phyloP scores from a whole-genome alignment of 2,113 vertebrate genomes.

The Agapornis roseicollis region DNA sequence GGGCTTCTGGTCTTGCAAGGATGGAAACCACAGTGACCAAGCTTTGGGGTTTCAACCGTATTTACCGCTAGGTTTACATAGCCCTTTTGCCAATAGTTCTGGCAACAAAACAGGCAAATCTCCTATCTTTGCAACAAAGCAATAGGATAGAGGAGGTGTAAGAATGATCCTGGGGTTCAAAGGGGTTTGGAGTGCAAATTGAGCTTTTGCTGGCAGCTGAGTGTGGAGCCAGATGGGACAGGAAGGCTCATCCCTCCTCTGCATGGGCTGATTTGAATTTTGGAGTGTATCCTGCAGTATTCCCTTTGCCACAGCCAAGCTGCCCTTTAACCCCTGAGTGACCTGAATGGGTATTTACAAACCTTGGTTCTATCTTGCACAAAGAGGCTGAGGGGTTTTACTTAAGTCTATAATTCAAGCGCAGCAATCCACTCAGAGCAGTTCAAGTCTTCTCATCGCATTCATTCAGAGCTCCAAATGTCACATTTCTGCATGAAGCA shows the following conservation, averaged over 20 bases:
- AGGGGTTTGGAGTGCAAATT: neutral
- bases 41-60: neutral
- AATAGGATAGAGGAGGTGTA: neutral
- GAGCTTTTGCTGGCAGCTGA: neutral
- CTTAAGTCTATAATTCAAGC: neutral
- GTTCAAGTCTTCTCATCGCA: neutral
- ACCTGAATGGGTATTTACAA: neutral
- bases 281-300: neutral
- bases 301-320: neutral
- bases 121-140: neutral
- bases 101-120: neutral
- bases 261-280: neutral
- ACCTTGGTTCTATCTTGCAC: neutral
- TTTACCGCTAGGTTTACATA: neutral
- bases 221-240: neutral
- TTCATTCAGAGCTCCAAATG: neutral
- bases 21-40: neutral
- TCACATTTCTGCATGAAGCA: neutral
- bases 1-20: neutral
- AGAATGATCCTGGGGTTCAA: fast-evolving
- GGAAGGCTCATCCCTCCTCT: neutral
- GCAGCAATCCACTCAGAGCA: neutral
- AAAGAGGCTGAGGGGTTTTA: neutral
- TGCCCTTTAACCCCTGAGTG: neutral
- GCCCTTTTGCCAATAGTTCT: neutral